These are phyloP conservation scores for Rousettus madagascariensis DNA, from an alignment of 2,797 vertebrate genomes.

Conservation along the genomic window DNA sequence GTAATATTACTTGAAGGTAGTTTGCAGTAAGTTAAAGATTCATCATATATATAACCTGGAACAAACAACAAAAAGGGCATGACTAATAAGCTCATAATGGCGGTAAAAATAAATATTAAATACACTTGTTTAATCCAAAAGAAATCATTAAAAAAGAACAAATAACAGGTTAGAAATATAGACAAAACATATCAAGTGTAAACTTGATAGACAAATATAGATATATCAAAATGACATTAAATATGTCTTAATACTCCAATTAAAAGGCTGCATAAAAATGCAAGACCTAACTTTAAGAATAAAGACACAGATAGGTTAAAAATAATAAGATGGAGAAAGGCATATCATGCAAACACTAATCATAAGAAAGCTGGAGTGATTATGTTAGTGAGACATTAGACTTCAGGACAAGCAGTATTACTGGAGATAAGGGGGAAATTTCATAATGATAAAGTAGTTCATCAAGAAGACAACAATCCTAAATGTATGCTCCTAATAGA, in stretches of 20 bases:
- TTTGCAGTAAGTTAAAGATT: neutral
- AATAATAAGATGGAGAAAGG: slow-evolving; percentile 14
- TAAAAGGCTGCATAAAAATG: slow-evolving; percentile 44
- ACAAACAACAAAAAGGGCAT: neutral
- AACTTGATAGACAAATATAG: neutral
- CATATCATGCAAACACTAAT: neutral
- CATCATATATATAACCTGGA: neutral
- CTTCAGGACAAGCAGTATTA: neutral
- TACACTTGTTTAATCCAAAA: slow-evolving; percentile 22
- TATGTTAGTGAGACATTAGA: slow-evolving; percentile 23
- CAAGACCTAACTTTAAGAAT: slow-evolving; percentile 10
- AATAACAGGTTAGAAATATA: slow-evolving; percentile 26
- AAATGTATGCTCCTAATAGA: neutral
- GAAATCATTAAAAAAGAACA: neutral
- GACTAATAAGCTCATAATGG: neutral
- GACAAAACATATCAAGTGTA: neutral
- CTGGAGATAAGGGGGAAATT: neutral
- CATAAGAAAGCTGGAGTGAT: slow-evolving; percentile 1
- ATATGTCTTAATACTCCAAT: neutral
- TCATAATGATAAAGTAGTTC: slow-evolving; percentile 39
- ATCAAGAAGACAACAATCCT: slow-evolving; percentile 27
- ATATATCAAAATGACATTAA: neutral
- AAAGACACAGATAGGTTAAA: neutral
- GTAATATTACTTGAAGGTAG: neutral
- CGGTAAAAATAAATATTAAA: slow-evolving; percentile 25